Evolutionary conservation across 2,888 invertebrate genomes (phyloP).

Genomic region (Archaeoteleia sp.): DNA sequence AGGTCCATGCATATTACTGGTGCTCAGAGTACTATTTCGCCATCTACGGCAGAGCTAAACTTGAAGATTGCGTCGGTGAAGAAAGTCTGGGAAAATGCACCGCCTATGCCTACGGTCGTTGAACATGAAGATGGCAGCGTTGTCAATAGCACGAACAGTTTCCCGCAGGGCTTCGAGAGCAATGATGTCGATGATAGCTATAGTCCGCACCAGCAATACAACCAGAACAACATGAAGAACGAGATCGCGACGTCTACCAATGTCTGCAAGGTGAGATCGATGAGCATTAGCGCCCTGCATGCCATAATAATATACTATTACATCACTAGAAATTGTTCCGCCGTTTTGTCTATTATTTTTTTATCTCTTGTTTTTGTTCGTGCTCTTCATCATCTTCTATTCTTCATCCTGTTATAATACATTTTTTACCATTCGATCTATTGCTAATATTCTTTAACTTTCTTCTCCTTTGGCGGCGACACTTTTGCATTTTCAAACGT

Average conservation of each 20-base stretch:
- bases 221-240: conserved; percentile 75
- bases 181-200: conserved; percentile 77
- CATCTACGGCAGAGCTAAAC: conserved; percentile 91
- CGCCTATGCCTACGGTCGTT: conserved; percentile 81
- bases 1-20: conserved; percentile 79
- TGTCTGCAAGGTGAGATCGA: conserved; percentile 81
- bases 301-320: conserved; percentile 54
- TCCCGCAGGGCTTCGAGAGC: conserved; percentile 73
- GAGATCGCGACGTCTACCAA: conserved; percentile 80
- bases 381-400: no score
- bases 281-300: conserved; percentile 43
- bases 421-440: no score
- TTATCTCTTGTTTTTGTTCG: no score
- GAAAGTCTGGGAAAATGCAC: conserved; percentile 85
- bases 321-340: conserved; percentile 64
- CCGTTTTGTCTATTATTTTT: conserved; percentile 8
- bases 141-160: conserved; percentile 71
- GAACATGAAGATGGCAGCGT: conserved; percentile 78
- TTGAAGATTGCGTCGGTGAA: conserved; percentile 96
- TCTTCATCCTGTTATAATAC: no score
- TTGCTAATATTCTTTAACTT: no score
- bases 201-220: conserved; percentile 77
- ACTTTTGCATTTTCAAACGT: no score
- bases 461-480: no score
- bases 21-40: conserved; percentile 84